These are phyloP conservation scores for Cosmia trapezina DNA, from an alignment of 2,888 invertebrate genomes.

Conservation along the genomic window DNA sequence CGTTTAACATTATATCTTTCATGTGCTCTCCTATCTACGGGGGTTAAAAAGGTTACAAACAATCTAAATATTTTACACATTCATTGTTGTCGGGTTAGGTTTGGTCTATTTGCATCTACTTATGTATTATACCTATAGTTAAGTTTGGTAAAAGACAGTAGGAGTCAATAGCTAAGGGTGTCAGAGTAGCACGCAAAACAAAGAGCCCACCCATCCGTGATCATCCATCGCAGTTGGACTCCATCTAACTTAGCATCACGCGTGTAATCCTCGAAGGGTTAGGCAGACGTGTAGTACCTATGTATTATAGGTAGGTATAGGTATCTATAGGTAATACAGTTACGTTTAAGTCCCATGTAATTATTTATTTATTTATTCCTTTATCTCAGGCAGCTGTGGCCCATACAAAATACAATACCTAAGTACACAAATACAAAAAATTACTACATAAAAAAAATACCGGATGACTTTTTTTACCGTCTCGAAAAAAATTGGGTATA, in stretches of 20 bases:
- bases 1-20: constrained; percentile 19
- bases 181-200: neutral
- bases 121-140: neutral
- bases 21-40: constrained; percentile 45
- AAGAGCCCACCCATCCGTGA: neutral
- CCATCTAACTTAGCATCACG: neutral
- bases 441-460: no score
- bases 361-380: no score
- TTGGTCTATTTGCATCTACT: neutral
- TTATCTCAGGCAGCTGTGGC: no score
- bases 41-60: constrained; percentile 59
- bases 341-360: no score
- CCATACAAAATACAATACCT: no score
- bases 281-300: no score
- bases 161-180: neutral
- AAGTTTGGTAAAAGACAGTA: neutral
- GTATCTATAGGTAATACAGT: no score
- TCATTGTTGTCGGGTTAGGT: constrained; percentile 7
- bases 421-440: no score
- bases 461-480: no score
- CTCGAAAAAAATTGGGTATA: no score
- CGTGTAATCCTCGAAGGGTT: no score
- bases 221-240: neutral
- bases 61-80: constrained; percentile 9
- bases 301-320: no score